A percentile compares a stretch with the other conserved stretches of the same genome.
Evolutionary conservation across 2,113 vertebrate species (phyloP).

Genomic region (Gallinago paraguaiae): DNA sequence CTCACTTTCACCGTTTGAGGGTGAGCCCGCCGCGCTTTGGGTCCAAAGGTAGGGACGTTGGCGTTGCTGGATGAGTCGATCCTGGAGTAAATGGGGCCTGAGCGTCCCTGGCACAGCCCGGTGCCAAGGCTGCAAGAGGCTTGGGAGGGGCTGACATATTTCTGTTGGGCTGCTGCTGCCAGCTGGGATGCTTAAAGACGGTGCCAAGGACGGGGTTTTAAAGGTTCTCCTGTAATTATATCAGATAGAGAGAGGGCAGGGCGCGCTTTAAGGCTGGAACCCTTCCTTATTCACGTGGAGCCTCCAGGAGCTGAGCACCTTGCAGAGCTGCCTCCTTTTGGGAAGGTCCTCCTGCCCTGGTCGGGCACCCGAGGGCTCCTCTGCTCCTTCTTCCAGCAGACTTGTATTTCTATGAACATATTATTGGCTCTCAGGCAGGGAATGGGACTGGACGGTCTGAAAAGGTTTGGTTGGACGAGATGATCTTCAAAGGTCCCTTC

Average conservation of each 20-base stretch:
- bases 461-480: no score
- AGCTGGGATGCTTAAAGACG: slow-evolving; percentile 30
- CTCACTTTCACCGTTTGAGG: not conserved
- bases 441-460: no score
- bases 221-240: slow-evolving; percentile 34
- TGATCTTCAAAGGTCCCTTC: no score
- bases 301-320: not conserved
- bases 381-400: not conserved
- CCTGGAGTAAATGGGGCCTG: not conserved
- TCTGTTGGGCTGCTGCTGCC: slow-evolving; percentile 41
- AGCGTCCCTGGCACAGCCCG: not conserved
- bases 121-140: slow-evolving; percentile 24
- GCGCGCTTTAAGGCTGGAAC: not conserved
- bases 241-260: slow-evolving; percentile 27
- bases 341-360: not conserved
- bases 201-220: slow-evolving; percentile 42
- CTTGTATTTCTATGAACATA: fast-evolving
- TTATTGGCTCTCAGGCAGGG: not conserved
- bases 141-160: slow-evolving; percentile 53
- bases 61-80: not conserved
- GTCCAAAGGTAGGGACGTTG: not conserved
- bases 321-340: not conserved
- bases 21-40: not conserved
- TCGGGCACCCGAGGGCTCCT: fast-evolving
- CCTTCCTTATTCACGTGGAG: slow-evolving; percentile 13